Conservation (phyloP, 2,797 vertebrate genomes). For the Euphonia xanthogaster region DNA sequence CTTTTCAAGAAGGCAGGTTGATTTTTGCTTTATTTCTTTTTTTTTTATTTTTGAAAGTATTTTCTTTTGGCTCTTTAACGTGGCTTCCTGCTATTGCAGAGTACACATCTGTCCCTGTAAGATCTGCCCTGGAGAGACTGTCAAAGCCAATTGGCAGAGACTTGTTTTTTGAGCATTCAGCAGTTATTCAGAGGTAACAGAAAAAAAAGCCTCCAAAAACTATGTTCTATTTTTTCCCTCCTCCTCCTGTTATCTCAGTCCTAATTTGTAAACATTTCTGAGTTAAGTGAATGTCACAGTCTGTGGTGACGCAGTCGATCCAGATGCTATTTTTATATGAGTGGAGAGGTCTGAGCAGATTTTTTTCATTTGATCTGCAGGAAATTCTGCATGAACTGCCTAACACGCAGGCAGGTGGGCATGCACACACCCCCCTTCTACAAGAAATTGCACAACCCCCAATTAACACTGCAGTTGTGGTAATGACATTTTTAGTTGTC, state of each 20-base stretch:
- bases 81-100: neutral
- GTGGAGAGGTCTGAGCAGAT: neutral
- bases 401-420: neutral
- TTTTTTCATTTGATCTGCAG: neutral
- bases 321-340: slow-evolving; percentile 16
- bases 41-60: neutral
- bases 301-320: neutral
- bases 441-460: slow-evolving; percentile 5
- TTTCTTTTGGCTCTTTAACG: neutral
- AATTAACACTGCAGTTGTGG: neutral
- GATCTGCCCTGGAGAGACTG: neutral
- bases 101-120: neutral
- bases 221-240: neutral
- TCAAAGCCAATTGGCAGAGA: neutral
- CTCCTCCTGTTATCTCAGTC: slow-evolving; percentile 9
- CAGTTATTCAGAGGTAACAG: neutral
- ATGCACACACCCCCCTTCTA: neutral
- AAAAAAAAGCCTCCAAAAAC: neutral
- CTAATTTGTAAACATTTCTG: slow-evolving; percentile 41
- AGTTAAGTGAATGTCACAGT: neutral
- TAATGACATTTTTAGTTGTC: neutral
- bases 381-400: slow-evolving; percentile 59
- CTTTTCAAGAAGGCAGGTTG: neutral
- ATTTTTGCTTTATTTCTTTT: neutral
- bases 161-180: slow-evolving; percentile 1